Evolutionary conservation across 2,888 invertebrate genomes (phyloP), one percentile per base, ranked within the genome.

Genomic region (Parnassius glacialis): DNA sequence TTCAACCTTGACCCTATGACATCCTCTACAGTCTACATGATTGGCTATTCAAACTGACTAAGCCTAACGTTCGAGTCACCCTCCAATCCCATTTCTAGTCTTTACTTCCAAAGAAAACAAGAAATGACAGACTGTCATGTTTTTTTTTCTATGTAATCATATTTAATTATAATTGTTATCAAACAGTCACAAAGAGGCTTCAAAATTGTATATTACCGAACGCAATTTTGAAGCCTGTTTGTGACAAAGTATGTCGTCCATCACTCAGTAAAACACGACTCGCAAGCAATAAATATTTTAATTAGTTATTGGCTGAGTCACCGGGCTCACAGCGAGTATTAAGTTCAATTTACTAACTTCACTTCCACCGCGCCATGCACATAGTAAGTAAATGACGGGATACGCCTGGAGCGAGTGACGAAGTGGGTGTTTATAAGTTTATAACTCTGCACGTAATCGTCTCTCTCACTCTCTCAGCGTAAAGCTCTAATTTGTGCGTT

Each of bases 211-310:
- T 20, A 13, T 48, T 48, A 48, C 16, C n/a, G 12, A 45, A 43
- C n/a, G n/a, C 2, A 13, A 9, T 13, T 9, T 48, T 11, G 13
- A 48, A 47, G 47, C 48, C 34, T 50, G 13, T 48, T 42, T 42
- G 48, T 60, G 60, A 55, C 50, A 53, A 65, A 67, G 65, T 65
- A 65, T 67, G 56, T 41, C 53, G 56, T 41, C 53, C 13, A 53
- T 53, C 55, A 67, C 60, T 59, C 60, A 61, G 64, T 67, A 52
- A 64, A 71, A 68, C 73, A 68, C 67, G 75, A 72, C 72, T 65
- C 65, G 64, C 74, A 66, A 76, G 74, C 71, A 73, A 79, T 74
- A 78, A 73, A 79, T 74, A 78, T 76, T 78, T 78, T 81, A 79
- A 81, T 80, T 79, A 74, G 69, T 63, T 67, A 71, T 70, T 53